These are phyloP conservation scores for Amblyopsis hoosieri DNA, from an alignment of 2,797 vertebrate genomes.

Conservation along the genomic window DNA sequence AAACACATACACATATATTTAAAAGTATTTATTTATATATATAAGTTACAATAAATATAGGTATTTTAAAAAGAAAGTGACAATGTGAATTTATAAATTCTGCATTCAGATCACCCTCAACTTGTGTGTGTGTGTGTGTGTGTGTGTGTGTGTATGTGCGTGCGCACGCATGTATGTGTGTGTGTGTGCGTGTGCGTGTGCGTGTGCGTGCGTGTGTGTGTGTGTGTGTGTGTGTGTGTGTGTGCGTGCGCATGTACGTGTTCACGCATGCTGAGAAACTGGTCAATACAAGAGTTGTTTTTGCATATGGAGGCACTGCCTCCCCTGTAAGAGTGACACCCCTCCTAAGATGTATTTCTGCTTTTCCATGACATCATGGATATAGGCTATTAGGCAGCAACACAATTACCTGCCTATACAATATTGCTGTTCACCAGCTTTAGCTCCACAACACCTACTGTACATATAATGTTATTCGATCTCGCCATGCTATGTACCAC, in stretches of 20 bases:
- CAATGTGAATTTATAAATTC: no score
- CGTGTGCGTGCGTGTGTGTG: slow-evolving; percentile 1
- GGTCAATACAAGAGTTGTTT: slow-evolving; percentile 36
- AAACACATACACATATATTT: no score
- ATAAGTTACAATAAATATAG: no score
- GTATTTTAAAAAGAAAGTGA: no score
- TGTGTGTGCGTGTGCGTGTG: neutral
- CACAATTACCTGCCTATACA: neutral
- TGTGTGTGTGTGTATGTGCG: neutral
- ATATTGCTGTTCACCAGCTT: slow-evolving; percentile 12
- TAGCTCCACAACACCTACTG: slow-evolving; percentile 2
- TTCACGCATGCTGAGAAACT: slow-evolving; percentile 23
- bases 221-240: neutral
- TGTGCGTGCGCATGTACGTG: neutral
- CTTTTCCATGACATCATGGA: slow-evolving; percentile 76
- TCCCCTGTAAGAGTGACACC: slow-evolving; percentile 53
- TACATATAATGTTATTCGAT: neutral
- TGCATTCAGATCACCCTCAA: neutral
- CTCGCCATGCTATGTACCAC: neutral
- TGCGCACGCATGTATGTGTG: neutral
- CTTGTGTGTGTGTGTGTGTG: slow-evolving; percentile 6
- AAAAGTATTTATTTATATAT: no score
- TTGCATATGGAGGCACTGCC: slow-evolving; percentile 40
- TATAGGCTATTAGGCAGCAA: slow-evolving; percentile 49
- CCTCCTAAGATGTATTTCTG: slow-evolving; percentile 48